Percentiles rank a stretch among this genome's conserved stretches.
phyloP scores from a whole-genome alignment of 2,888 invertebrate species.

The Nomada flava region DNA sequence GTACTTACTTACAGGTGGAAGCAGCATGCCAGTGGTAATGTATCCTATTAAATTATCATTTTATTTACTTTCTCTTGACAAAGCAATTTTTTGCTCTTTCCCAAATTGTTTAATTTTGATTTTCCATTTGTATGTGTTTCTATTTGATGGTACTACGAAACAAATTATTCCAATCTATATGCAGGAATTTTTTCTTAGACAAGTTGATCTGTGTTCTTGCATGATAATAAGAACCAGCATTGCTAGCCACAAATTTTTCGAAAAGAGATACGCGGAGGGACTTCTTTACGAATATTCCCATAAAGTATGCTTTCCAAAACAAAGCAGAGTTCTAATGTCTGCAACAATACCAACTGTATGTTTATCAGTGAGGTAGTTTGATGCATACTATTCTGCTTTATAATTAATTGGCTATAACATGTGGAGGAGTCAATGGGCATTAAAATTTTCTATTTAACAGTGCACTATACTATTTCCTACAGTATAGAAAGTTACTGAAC shows the following conservation, averaged over 20 bases:
- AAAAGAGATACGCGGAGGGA: constrained; percentile 13
- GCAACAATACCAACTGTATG: constrained; percentile 70
- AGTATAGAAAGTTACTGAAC: neutral
- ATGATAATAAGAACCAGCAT: constrained; percentile 50
- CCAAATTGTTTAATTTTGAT: constrained; percentile 45
- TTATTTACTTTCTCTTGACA: constrained; percentile 45
- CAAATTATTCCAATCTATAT: constrained; percentile 25
- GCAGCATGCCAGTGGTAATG: constrained; percentile 84
- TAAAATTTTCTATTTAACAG: constrained; percentile 28
- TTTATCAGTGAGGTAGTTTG: neutral
- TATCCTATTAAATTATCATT: constrained; percentile 75
- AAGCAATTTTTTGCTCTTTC: constrained; percentile 44
- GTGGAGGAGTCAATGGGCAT: constrained; percentile 78
- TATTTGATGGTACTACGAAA: constrained; percentile 32
- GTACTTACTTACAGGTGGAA: constrained; percentile 78
- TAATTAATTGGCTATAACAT: constrained; percentile 69
- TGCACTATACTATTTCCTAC: constrained; percentile 1
- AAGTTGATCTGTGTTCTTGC: constrained; percentile 57
- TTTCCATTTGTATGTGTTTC: constrained; percentile 55
- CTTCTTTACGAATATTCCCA: constrained; percentile 49
- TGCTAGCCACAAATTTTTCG: constrained; percentile 30
- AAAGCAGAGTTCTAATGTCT: constrained; percentile 79
- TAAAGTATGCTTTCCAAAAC: constrained; percentile 69
- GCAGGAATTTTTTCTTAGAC: constrained; percentile 51
- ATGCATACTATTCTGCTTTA: neutral